These are phyloP conservation scores for Asarcornis scutulata DNA, from an alignment of 2,113 vertebrate species.

Conservation along the genomic window DNA sequence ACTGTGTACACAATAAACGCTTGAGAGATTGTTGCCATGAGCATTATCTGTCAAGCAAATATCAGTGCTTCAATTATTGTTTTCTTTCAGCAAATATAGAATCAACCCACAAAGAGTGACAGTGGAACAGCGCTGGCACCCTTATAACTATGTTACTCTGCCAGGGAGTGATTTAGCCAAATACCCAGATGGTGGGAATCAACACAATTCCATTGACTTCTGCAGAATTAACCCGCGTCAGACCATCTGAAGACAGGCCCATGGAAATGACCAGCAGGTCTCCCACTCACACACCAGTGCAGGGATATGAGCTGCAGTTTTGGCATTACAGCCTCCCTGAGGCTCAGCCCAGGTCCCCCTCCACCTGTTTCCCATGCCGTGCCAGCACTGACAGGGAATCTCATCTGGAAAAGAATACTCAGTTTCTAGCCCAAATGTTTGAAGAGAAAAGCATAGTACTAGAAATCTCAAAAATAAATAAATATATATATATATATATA, in stretches of 20 bases:
- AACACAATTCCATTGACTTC: not conserved
- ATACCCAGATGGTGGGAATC: not conserved
- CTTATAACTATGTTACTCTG: not conserved
- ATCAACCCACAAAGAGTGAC: not conserved
- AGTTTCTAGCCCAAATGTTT: not conserved
- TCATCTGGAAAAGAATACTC: not conserved
- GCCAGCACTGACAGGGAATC: not conserved
- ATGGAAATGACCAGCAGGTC: not conserved
- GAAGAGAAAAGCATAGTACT: not conserved
- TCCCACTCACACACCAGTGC: not conserved
- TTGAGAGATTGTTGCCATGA: slow-evolving; percentile 48
- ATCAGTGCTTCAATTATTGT: slow-evolving; percentile 26
- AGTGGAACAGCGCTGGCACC: not conserved
- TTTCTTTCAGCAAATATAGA: slow-evolving; percentile 35
- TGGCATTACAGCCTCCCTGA: not conserved
- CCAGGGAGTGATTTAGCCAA: not conserved
- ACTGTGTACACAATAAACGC: slow-evolving; percentile 49
- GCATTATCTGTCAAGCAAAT: slow-evolving; percentile 59
- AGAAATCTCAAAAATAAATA: not conserved
- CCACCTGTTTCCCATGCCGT: not conserved
- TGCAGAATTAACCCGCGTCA: not conserved
- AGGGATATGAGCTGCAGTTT: not conserved
- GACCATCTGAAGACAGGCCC: not conserved
- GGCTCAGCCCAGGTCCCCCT: not conserved
- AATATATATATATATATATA: too few relatives aligned